phyloP scores from a whole-genome alignment of 2,113 vertebrate genomes.

The Narcine bancroftii region DNA sequence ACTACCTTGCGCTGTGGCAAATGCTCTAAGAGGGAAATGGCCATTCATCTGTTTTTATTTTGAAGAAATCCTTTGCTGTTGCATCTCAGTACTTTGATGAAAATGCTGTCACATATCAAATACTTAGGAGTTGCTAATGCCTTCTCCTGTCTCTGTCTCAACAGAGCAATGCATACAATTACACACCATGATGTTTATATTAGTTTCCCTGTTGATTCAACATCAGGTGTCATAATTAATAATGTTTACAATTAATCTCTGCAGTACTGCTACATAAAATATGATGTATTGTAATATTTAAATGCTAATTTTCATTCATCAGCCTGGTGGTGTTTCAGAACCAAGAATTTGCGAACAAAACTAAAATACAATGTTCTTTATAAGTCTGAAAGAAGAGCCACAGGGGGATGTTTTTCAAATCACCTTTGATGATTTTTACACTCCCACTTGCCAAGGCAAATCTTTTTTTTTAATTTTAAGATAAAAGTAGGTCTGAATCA shows the following conservation, averaged over 20 bases:
- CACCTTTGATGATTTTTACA: not conserved
- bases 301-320: slow-evolving; percentile 35
- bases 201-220: slow-evolving; percentile 33
- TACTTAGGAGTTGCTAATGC: slow-evolving; percentile 1
- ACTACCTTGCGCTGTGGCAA: not conserved
- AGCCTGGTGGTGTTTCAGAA: not conserved
- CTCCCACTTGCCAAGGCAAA: not conserved
- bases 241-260: slow-evolving; percentile 37
- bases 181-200: slow-evolving; percentile 33
- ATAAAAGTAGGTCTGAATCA: not conserved
- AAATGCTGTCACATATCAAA: not conserved
- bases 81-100: not conserved
- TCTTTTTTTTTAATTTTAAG: not conserved
- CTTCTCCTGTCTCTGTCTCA: not conserved
- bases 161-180: not conserved
- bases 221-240: slow-evolving; percentile 37
- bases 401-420: not conserved
- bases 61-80: not conserved
- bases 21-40: not conserved
- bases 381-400: not conserved
- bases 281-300: slow-evolving; percentile 35
- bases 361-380: not conserved
- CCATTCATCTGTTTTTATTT: not conserved
- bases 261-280: slow-evolving; percentile 20
- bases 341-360: slow-evolving; percentile 13